Evolutionary conservation across 1,140 invertebrate species (phyloP), one percentile per base, ranked within the genome.

Genomic region (Teleogryllus occipitalis): DNA sequence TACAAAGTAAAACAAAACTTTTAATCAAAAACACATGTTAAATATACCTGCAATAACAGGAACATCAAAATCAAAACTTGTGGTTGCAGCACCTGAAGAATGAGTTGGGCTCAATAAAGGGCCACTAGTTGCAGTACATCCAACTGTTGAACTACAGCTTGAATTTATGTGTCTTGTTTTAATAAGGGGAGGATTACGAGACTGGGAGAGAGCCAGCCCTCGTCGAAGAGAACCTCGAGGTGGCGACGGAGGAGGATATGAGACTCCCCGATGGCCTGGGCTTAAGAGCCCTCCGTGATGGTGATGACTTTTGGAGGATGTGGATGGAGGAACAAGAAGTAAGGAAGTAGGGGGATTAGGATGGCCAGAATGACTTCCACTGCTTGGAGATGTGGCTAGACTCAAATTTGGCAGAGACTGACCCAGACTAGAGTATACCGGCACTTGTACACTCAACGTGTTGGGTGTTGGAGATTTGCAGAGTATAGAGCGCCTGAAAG

Each of bases 161-260:
- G 78, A 78, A 22, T 74, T 78, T 7, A 78, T 49, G 27, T 78
- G 78, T 7, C 78, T 0, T 8, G 91, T 92, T 85, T 93, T 93
- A 78, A 92, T 86, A 80, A 94, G 85, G 7, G 93, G 93, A 76
- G 93, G 93, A 86, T 94, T 94, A 81, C 92, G 90, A n/a, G 89
- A 91, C 81, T 90, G 89, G 14, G 90, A 90, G 78, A 93, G 89
- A 48, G 93, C 92, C 81, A 92, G 88, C 27, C 91, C 90, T 78
- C 93, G 86, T 81, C 91, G 86, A 65, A 93, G 85, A 76, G 91
- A 91, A 22, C 91, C 90, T 83, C 91, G 88, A 74, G 92, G 91
- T 74, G 93, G 93, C 73, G 92, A 93, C 49, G 92, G 93, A 47
- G 93, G 93, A 80, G 93, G 93, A 85, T 94, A 94, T 22, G 92